Evolutionary conservation across 2,113 vertebrate genomes (phyloP).

Genomic region (Ptilorrhoa leucosticta): DNA sequence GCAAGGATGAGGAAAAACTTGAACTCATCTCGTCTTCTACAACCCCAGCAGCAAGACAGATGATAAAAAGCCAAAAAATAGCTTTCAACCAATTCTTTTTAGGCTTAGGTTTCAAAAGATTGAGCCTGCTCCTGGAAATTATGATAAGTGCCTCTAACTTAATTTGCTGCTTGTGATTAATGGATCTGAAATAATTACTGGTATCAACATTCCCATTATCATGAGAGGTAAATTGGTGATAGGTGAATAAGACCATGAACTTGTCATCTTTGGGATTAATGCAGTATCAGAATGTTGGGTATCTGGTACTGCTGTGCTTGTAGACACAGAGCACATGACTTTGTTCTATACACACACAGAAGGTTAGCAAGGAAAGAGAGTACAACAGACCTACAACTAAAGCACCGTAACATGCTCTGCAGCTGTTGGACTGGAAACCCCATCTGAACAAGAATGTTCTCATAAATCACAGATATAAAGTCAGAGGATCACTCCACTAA

Average conservation of each 20-base stretch:
- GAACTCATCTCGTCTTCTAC: not conserved
- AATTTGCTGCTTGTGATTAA: not conserved
- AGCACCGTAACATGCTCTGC: not conserved
- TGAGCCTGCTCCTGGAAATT: not conserved
- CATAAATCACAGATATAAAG: not conserved
- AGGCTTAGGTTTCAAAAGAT: not conserved
- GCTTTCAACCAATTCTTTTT: not conserved
- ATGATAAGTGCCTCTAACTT: not conserved
- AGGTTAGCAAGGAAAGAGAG: not conserved
- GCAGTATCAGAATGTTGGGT: not conserved
- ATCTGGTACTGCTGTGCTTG: not conserved
- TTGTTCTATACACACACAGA: not conserved
- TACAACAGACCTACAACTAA: not conserved
- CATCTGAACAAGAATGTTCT: not conserved
- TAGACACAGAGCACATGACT: not conserved
- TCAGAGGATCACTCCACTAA: not conserved
- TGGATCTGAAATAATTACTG: not conserved
- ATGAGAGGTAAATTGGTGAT: not conserved
- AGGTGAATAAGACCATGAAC: not conserved
- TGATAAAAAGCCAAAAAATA: not conserved
- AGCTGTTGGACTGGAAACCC: not conserved
- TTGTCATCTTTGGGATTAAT: not conserved
- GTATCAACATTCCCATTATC: not conserved
- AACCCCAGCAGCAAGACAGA: not conserved
- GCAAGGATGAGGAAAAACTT: not conserved